Evolutionary conservation across 2,888 invertebrate species (phyloP), one percentile per base, ranked within the genome.

Genomic region (Oscheius sp.): DNA sequence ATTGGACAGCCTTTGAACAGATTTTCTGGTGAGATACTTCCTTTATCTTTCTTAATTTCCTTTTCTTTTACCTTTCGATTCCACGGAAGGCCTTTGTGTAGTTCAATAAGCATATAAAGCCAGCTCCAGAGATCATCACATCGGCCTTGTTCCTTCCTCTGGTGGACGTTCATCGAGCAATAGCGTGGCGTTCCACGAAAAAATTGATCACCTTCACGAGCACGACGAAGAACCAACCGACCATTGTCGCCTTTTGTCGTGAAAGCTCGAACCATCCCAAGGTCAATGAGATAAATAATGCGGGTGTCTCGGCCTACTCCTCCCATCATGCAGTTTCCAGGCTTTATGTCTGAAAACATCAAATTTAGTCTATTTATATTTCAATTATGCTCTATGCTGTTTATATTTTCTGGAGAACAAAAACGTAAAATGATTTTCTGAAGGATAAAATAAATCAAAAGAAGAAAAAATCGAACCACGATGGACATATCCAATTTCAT

Each of bases 301-400:
- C 72, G 67, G 2, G 71, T 30, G 32, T 75, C 77, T 9, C 67
- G 57, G 26, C 79, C 77, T 20, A 56, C 24, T 2, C 61, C 24
- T 14, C 79, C 79, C 12, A 72, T 71, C 57, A 79, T 73, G 62
- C 72, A 72, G 57, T 80, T 80, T 44, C 79, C 54, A 0, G 80
- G 80, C 45, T 80, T 80, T 44, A 80, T 77, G 49, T 80, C 80
- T 2, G 77, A 72, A n/a, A n/a, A n/a, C n/a, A n/a, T n/a, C n/a
- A n/a, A n/a, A n/a, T n/a, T n/a, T n/a, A n/a, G n/a, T n/a, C n/a
- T n/a, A n/a, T n/a, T n/a, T n/a, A n/a, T n/a, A n/a, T n/a, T n/a
- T n/a, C n/a, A n/a, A n/a, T n/a, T n/a, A n/a, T n/a, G n/a, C n/a
- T n/a, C n/a, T n/a, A n/a, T n/a, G n/a, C n/a, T n/a, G n/a, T n/a